Evolutionary conservation across 2,113 vertebrate genomes (phyloP).

Genomic region (Chaetops frenatus): DNA sequence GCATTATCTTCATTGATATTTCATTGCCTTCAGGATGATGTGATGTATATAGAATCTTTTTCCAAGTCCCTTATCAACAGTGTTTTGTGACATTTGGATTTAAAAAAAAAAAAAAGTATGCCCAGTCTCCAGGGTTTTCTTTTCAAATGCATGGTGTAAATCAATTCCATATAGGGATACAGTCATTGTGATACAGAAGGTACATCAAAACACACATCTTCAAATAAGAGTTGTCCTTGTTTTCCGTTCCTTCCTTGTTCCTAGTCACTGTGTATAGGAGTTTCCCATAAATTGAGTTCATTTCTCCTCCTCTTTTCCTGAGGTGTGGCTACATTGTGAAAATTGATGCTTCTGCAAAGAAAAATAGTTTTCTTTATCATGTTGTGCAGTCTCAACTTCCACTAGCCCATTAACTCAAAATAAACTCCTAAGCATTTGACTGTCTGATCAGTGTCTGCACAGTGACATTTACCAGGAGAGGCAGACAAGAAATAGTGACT

Average conservation of each 20-base stretch:
- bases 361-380: not conserved
- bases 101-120: not conserved
- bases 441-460: conserved; percentile 7
- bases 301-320: not conserved
- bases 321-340: not conserved
- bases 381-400: not conserved
- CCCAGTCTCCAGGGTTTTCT: not conserved
- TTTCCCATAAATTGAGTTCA: not conserved
- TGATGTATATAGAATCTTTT: not conserved
- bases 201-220: not conserved
- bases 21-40: not conserved
- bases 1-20: not conserved
- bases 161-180: not conserved
- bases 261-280: not conserved
- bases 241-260: not conserved
- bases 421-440: conserved; percentile 15
- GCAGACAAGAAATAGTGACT: conserved; percentile 2
- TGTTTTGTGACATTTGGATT: not conserved
- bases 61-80: not conserved
- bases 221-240: not conserved
- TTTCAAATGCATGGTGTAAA: not conserved
- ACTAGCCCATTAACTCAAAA: conserved; percentile 23
- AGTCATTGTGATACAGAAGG: not conserved
- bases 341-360: conserved; percentile 10
- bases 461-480: not conserved